A percentile compares a stretch with the other conserved stretches of the same genome.
phyloP scores from a whole-genome alignment of 2,888 invertebrate genomes.

The Cephus nigrinus region DNA sequence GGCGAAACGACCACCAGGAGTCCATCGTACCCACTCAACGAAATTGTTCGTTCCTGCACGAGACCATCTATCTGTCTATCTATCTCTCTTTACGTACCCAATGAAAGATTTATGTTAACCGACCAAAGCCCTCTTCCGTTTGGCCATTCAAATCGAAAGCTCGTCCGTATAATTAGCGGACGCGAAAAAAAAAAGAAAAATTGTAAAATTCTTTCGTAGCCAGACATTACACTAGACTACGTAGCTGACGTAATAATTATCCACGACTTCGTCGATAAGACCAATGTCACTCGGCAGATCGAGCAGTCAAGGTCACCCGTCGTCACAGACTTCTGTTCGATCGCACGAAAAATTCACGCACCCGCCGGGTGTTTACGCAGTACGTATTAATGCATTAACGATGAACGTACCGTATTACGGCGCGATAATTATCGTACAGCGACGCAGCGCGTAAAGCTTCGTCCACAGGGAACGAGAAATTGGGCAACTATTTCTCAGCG shows the following conservation, averaged over 20 bases:
- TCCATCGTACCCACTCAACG: not conserved
- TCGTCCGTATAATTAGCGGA: not conserved
- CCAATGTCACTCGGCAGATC: not conserved
- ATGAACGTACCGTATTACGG: not conserved
- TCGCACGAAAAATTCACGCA: not conserved
- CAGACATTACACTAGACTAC: not conserved
- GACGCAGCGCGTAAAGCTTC: not conserved
- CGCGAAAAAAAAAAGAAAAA: not conserved
- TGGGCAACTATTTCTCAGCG: slow-evolving; percentile 16
- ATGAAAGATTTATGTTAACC: not conserved
- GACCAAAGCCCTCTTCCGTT: not conserved
- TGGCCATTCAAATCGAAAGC: not conserved
- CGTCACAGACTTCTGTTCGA: not conserved
- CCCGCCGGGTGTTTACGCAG: not conserved
- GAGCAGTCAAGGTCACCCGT: not conserved
- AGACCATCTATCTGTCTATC: not conserved
- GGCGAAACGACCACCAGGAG: not conserved
- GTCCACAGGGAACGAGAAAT: slow-evolving; percentile 21
- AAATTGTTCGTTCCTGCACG: not conserved
- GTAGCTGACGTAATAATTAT: not conserved
- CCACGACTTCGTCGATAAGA: not conserved
- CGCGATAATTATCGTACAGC: not conserved
- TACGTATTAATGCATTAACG: not conserved
- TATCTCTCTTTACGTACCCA: not conserved
- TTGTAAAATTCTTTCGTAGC: not conserved